Evolutionary conservation across 2,888 invertebrate genomes (phyloP), one percentile per base, ranked within the genome.

Genomic region (Phyllotreta striolata): DNA sequence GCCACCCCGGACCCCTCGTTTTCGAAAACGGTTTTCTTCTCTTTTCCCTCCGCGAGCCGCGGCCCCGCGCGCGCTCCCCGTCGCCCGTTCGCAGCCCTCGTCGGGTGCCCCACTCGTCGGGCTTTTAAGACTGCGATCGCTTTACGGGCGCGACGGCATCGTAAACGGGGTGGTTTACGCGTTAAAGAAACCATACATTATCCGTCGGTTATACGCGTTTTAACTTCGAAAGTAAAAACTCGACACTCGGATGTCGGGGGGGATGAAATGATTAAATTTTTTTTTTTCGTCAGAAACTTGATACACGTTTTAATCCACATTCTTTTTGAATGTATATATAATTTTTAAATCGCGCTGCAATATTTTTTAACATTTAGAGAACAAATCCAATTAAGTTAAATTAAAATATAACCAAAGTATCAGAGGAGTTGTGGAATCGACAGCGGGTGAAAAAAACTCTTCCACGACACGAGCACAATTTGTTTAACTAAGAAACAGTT

Each of bases 181-280:
- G 62, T 56, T 62, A 55, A 49, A 62, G 62, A 62, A 62, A 56
- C 62, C 62, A 55, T 62, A 56, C 49, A 55, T 62, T 62, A 55
- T 62, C 24, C 58, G 57, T 38, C 52, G 54, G 57, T 60, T 60
- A 60, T 54, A 54, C 52, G 60, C 60, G 60, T 60, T 60, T 60
- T 60, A 54, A 59, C 14, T 43, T 52, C 38, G 60, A 54, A 60
- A 52, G 60, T 60, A 60, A 60, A 54, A 60, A 24, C 60, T 12
- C 12, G 52, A 60, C 44, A 24, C 24, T 24, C 24, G 60, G 47
- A 44, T 52, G 13, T 38, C 37, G 12, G 14, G 52, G 51, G 38
- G 39, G 34, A 10, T 41, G n/a, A 41, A 10, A 41, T 41, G 9
- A 41, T 41, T 24, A 24, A 24, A 24, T 24, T 24, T 24, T 24